Evolutionary conservation across 2,113 vertebrate genomes (phyloP).

Genomic region (Sitta europaea): DNA sequence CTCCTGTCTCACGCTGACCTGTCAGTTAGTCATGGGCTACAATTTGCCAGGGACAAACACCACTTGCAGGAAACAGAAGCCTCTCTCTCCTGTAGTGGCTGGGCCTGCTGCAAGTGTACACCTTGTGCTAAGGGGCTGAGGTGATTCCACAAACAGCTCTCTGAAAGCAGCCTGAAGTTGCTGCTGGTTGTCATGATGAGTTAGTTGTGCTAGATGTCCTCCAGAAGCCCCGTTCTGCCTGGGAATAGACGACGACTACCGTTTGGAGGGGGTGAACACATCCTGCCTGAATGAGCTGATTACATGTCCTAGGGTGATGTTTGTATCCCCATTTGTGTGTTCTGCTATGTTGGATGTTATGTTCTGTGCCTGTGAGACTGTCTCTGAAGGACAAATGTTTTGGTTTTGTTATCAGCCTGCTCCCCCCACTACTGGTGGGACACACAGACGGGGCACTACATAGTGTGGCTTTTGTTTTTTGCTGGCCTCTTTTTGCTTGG

Average conservation of each 20-base stretch:
- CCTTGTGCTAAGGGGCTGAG: conserved; percentile 14
- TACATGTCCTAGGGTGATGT: no score
- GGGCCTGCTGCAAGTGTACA: neutral
- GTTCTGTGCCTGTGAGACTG: no score
- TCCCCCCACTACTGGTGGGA: no score
- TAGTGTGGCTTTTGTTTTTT: no score
- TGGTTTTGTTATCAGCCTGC: no score
- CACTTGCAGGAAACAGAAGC: neutral
- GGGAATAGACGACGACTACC: neutral
- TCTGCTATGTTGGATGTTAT: no score
- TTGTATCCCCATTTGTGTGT: no score
- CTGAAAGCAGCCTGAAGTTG: conserved; percentile 49
- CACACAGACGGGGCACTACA: no score
- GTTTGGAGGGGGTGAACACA: neutral
- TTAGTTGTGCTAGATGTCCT: conserved; percentile 54
- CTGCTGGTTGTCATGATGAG: conserved; percentile 47
- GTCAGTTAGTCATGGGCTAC: neutral
- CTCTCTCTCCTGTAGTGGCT: neutral
- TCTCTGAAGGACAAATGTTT: no score
- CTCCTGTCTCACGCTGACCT: neutral
- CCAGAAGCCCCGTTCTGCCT: neutral
- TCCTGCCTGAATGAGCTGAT: neutral
- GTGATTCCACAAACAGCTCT: conserved; percentile 27
- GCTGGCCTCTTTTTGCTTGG: no score
- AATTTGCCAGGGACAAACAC: neutral